Evolutionary conservation across 2,888 invertebrate species (phyloP).

Genomic region (Andrena trimmerana): DNA sequence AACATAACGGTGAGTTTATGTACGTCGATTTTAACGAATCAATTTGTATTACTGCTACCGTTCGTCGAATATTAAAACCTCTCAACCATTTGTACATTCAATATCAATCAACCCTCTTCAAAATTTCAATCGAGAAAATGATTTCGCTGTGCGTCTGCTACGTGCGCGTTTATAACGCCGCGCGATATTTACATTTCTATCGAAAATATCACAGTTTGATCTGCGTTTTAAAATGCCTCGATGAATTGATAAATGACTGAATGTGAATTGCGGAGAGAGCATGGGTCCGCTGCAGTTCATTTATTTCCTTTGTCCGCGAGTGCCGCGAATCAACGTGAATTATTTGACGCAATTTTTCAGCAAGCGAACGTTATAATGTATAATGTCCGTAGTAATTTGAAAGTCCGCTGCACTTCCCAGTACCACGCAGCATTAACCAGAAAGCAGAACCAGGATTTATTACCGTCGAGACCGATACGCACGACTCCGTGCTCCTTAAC

Average conservation of each 20-base stretch:
- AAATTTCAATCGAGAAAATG: slow-evolving; percentile 42
- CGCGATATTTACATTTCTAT: slow-evolving; percentile 26
- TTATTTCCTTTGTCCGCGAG: background rate
- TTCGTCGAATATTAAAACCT: slow-evolving; percentile 13
- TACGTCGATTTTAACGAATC: slow-evolving; percentile 18
- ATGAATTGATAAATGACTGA: slow-evolving; percentile 7
- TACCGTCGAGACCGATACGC: slow-evolving; percentile 27
- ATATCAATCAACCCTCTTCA: slow-evolving; percentile 9
- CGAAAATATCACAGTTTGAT: slow-evolving; percentile 9
- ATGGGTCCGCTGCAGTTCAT: background rate
- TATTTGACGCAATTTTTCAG: too few species aligned
- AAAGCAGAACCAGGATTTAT: slow-evolving; percentile 47
- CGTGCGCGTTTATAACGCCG: background rate
- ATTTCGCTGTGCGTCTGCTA: slow-evolving; percentile 15
- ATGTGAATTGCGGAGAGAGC: background rate
- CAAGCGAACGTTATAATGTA: too few species aligned
- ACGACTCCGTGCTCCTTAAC: slow-evolving; percentile 26
- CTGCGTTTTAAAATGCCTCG: background rate
- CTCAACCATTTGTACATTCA: slow-evolving; percentile 7
- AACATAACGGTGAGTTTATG: slow-evolving; percentile 1
- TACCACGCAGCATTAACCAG: slow-evolving; percentile 39
- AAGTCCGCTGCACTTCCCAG: background rate
- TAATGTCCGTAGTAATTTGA: too few species aligned
- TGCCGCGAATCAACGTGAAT: background rate
- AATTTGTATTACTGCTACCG: slow-evolving; percentile 18